phyloP scores from a whole-genome alignment of 2,113 vertebrate species.

The Tetraodon nigroviridis region DNA sequence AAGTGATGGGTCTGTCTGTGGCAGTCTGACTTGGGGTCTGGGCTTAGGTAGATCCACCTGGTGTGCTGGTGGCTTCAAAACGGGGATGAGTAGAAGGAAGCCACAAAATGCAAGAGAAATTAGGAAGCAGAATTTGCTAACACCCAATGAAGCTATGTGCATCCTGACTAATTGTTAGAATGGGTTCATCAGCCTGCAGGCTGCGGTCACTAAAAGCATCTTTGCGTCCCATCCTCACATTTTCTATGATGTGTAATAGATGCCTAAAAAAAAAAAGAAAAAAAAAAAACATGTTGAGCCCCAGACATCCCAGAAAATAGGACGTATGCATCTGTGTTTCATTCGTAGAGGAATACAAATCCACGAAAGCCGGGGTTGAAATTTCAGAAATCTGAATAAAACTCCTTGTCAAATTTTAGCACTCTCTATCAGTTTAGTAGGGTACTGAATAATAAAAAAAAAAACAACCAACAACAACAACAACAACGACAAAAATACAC shows the following conservation, averaged over 20 bases:
- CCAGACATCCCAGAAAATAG: too few species aligned
- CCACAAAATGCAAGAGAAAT: slow-evolving; percentile 78
- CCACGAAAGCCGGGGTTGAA: too few species aligned
- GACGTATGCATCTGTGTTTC: too few species aligned
- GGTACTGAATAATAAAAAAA: too few species aligned
- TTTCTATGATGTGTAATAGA: neutral
- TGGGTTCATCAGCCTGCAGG: slow-evolving; percentile 70
- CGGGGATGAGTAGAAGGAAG: slow-evolving; percentile 77
- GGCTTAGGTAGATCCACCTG: slow-evolving; percentile 54
- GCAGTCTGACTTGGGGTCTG: slow-evolving; percentile 37
- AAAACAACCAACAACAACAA: too few species aligned
- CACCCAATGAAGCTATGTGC: slow-evolving; percentile 73
- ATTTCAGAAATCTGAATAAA: too few species aligned
- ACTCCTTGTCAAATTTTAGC: too few species aligned
- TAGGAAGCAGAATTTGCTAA: slow-evolving; percentile 84
- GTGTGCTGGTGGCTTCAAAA: slow-evolving; percentile 59
- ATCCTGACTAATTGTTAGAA: slow-evolving; percentile 68
- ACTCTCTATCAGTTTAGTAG: too few species aligned
- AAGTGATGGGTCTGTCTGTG: neutral
- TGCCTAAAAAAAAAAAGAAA: slow-evolving; percentile 25
- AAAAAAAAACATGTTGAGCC: neutral
- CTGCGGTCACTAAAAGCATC: slow-evolving; percentile 48
- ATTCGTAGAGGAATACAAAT: too few species aligned
- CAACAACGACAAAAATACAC: too few species aligned
- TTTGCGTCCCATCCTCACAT: slow-evolving; percentile 59